Base-by-base conservation (phyloP, 2,888 invertebrate species). In the Chrysodeixis includens region DNA sequence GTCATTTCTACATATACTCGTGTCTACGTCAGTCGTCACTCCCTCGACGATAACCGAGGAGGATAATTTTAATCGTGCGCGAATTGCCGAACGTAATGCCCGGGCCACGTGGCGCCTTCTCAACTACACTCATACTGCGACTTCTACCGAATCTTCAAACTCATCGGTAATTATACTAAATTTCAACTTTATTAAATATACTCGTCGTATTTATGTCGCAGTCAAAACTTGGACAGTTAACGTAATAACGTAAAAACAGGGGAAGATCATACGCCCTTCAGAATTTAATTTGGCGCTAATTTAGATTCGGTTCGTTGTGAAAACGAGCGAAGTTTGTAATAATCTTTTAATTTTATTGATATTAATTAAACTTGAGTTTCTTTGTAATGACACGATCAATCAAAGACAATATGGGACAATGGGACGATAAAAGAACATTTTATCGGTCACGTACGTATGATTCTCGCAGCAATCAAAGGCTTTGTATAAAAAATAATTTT, bases 31-130 rank as follows among this genome's bases (percentile, higher is more conserved):
- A 70, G 82, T 89, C 91, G 89, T 91, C 91, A 91, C 86, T 92
- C 90, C 90, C 91, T 87, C 83, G 85, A 86, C 92, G 90, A 93
- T 94, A 93, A 93, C 86, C 85, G 90, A 89, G 90, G 87, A 89
- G 94, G 93, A 94, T 94, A 93, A 94, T 94, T 94, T 93, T 92
- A 94, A 94, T 93, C 92, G 93, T 88, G 88, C 93, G 93, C 93
- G 92, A 94, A 93, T 91, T 91, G 91, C 84, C 79, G 81, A 85
- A 82, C 88, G 86, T 93, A 93, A 94, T 93, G 92, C 84, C 83
- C 84, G 74, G 46, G 87, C 85, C 94, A 94, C 91, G 92, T 91
- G 94, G 81, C 92, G 85, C 86, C 86, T 86, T 89, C 89, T 81
- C 56, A 74, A 73, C 70, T 70, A 79, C 79, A 84, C 80, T 82